Base-by-base conservation (phyloP, 2,888 invertebrate species). In the Cheilosia vulpina region DNA sequence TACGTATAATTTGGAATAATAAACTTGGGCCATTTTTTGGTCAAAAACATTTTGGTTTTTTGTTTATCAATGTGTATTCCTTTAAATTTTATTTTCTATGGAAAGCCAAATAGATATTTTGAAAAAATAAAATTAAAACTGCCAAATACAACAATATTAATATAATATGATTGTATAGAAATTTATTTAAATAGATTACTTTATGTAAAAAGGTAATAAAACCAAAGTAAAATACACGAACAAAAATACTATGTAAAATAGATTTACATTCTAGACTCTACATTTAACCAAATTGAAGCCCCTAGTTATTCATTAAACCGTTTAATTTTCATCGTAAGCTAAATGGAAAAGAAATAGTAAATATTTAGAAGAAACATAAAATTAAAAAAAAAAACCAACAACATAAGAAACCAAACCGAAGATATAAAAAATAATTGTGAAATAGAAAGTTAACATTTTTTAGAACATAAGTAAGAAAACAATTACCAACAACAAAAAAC, bases 361-460 rank as follows among this genome's bases (percentile, higher is more conserved):
- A 58, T 60, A 66, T 62, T 66, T 62, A 62, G 60, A 31, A 31
- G 55, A 9, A 31, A 31, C 31, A 2, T 31, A 9, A 9, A 31
- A 31, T 31, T 17, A 53, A 65, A 62, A 47, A 55, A 62, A 75
- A 65, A 71, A 53, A 65, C 69, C 72, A 65, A 13, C 4, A 53
- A 73, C 41, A 66, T 55, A 53, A 52, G 83, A 71, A 68, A 83
- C 76, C 80, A 79, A 83, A 63, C 72, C 76, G 77, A 89, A 89
- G 87, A 88, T 87, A 87, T 87, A 88, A 79, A 81, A 80, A 66
- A 89, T 89, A 90, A 89, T 89, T 91, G 90, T 91, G 90, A 90
- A 90, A 90, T 90, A 90, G 89, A 90, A 90, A 90, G 90, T 90
- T 90, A 90, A 90, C 90, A 90, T 91, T 83, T 83, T 90, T 89